A percentile compares a stretch with the other conserved stretches of the same genome.
phyloP scores from a whole-genome alignment of 2,888 invertebrate genomes.

The Orthonychiurus folsomi region DNA sequence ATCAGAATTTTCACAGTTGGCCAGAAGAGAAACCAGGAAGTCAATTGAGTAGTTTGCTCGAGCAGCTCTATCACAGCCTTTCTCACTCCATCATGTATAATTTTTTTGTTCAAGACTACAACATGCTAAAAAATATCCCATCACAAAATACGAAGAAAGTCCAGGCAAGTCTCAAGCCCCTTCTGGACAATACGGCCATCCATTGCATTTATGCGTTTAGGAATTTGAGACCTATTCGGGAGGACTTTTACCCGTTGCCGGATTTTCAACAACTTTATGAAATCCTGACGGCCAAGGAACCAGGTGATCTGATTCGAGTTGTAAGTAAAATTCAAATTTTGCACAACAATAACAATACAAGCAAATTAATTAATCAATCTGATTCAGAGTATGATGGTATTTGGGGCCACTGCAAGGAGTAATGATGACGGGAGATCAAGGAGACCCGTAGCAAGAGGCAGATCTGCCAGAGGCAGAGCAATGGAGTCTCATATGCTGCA shows the following conservation, averaged over 20 bases:
- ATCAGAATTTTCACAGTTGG: conserved; percentile 62
- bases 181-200: conserved; percentile 62
- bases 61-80: conserved; percentile 55
- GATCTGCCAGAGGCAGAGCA: conserved; percentile 20
- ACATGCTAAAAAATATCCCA: conserved; percentile 63
- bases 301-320: not conserved
- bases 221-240: conserved; percentile 51
- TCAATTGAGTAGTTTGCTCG: conserved; percentile 55
- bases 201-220: conserved; percentile 60
- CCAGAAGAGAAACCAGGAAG: conserved; percentile 64
- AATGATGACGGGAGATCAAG: conserved; percentile 48
- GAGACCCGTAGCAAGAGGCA: conserved; percentile 46
- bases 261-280: conserved; percentile 54
- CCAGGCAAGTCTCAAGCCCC: conserved; percentile 59
- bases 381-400: no score
- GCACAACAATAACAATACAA: no score
- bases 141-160: conserved; percentile 54
- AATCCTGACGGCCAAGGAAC: conserved; percentile 46
- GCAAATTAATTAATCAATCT: no score
- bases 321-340: conserved; percentile 2
- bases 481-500: conserved; percentile 8
- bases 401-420: no score
- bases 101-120: conserved; percentile 64
- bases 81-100: conserved; percentile 56
- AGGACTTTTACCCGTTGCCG: conserved; percentile 54